Percentiles rank a stretch among this genome's conserved stretches.
phyloP scores from a whole-genome alignment of 2,888 invertebrate species.

The Phorcus lineatus region DNA sequence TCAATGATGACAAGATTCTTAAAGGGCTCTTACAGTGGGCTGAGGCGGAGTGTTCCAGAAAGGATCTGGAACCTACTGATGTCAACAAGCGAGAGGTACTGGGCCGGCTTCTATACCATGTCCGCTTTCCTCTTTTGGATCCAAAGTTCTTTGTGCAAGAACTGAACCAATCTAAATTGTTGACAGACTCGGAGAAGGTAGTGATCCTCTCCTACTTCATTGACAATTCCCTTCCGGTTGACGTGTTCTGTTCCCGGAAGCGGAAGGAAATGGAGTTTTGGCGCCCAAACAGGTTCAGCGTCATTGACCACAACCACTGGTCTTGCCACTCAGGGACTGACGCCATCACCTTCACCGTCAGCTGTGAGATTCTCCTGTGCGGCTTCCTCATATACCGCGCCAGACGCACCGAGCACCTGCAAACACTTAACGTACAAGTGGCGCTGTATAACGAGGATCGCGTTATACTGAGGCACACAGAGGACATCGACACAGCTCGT shows the following conservation, averaged over 20 bases:
- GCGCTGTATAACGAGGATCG: not conserved
- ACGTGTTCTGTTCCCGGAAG: not conserved
- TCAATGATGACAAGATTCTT: constrained; percentile 75
- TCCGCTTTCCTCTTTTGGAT: constrained; percentile 62
- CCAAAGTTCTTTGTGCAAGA: constrained; percentile 34
- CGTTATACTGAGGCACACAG: not conserved
- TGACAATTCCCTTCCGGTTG: not conserved
- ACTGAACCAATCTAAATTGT: constrained; percentile 23
- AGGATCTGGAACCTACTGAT: constrained; percentile 49
- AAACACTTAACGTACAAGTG: not conserved
- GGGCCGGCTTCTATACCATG: constrained; percentile 52
- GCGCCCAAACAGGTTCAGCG: not conserved
- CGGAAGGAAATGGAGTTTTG: not conserved
- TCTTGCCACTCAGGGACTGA: not conserved
- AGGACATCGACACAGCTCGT: not conserved
- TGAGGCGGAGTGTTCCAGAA: constrained; percentile 55
- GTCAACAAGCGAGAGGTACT: constrained; percentile 53
- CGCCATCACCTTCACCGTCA: not conserved
- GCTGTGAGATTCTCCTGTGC: not conserved
- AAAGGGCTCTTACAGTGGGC: constrained; percentile 58
- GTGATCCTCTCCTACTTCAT: constrained; percentile 38
- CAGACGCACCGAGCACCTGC: not conserved
- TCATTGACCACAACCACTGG: not conserved
- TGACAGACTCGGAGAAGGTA: constrained; percentile 41
- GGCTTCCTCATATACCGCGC: not conserved